phyloP scores from a whole-genome alignment of 2,797 vertebrate species.

The Passerculus sandwichensis region DNA sequence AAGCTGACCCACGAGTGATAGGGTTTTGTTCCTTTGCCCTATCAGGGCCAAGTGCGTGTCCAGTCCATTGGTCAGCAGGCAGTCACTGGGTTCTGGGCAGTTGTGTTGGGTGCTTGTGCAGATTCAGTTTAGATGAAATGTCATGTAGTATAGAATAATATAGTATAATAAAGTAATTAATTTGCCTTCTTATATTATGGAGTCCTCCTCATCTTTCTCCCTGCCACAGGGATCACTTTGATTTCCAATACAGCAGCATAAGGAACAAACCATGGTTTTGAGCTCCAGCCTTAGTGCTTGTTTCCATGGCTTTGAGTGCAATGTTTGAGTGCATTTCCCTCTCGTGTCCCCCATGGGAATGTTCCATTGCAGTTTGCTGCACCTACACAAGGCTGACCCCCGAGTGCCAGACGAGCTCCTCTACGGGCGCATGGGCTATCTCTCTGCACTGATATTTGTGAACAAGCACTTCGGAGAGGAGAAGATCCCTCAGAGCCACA shows the following conservation, averaged over 20 bases:
- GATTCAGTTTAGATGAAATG: no score
- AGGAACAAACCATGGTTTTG: background rate
- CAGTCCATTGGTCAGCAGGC: no score
- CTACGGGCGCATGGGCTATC: conserved; percentile 91
- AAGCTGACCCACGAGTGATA: conserved; percentile 50
- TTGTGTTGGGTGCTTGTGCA: no score
- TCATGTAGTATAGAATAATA: no score
- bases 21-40: no score
- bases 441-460: conserved; percentile 90
- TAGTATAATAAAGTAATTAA: no score
- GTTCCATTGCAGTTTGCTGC: conserved; percentile 83
- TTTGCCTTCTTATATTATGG: no score
- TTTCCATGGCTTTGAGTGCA: background rate
- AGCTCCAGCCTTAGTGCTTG: background rate
- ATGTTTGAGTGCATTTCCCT: background rate
- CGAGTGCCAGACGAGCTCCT: conserved; percentile 90
- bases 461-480: conserved; percentile 91
- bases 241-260: background rate
- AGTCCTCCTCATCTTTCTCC: no score
- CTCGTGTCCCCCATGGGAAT: background rate
- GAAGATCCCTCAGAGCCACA: conserved; percentile 87
- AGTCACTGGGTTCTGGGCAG: no score
- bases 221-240: no score
- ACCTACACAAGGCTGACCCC: conserved; percentile 81
- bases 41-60: accelerated